Evolutionary conservation across 2,888 invertebrate species (phyloP), one percentile per base, ranked within the genome.

Genomic region (Limenitis camilla): DNA sequence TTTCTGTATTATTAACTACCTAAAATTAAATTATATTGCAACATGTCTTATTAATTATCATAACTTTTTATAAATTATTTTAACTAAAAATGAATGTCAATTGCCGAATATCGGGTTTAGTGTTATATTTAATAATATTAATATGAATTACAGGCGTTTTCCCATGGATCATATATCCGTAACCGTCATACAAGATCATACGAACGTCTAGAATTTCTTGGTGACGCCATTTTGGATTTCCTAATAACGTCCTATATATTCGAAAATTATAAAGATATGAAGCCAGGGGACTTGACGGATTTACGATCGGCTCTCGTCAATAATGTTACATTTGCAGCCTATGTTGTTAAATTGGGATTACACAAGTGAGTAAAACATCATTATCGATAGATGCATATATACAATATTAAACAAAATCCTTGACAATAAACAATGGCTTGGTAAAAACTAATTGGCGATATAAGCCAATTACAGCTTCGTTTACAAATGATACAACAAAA

Each of bases 291-390:
- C 11, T 80, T 99, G 52, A 98, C 98, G 0, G 98, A 99, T 81
- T 75, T 99, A 55, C 89, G 99, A 35, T 98, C 98, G 0, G 96
- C 99, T 0, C 88, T 99, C 3, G 99, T 99, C 3, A 99, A 99
- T 74, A 99, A 99, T 71, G 92, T 95, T 54, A 98, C 97, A 0
- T 96, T 99, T 69, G 98, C 96, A 0, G 93, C 95, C 28, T 89
- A 97, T 47, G 91, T 95, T 5, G 96, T 98, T 9, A 92, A 95
- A 61, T 90, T 94, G 77, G 92, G 93, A 9, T 90, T 98, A 56
- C 96, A 99, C 71, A 94, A 94, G 66, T 92, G 88, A 73, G 80
- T 94, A 52, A 67, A 91, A 40, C 31, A 47, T 42, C 19, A 8
- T 19, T 9, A n/a, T n/a, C n/a, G n/a, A n/a, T n/a, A n/a, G n/a